Evolutionary conservation across 2,113 vertebrate species (phyloP).

Genomic region (Lasiurus cinereus): DNA sequence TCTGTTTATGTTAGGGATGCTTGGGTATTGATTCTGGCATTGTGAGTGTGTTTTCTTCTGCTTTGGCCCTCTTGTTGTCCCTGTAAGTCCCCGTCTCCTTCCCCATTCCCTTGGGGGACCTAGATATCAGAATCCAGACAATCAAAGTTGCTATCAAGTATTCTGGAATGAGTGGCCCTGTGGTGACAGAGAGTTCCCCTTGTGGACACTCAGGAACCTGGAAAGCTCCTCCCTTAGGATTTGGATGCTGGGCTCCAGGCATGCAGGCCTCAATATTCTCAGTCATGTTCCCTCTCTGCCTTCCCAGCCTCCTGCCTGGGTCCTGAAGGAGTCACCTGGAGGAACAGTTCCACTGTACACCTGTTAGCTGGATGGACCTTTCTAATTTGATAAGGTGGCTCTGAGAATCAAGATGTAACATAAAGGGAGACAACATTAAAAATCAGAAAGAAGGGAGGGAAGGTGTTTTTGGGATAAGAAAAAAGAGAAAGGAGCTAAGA

Average conservation of each 20-base stretch:
- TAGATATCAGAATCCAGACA: neutral
- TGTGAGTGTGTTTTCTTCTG: neutral
- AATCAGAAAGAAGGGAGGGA: neutral
- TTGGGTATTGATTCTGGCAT: neutral
- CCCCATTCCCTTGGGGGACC: neutral
- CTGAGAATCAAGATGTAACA: neutral
- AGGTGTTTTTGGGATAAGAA: neutral
- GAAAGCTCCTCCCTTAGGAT: neutral
- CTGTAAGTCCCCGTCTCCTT: neutral
- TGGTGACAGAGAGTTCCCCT: neutral
- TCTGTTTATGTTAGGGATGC: neutral
- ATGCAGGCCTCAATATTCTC: neutral
- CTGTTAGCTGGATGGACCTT: neutral
- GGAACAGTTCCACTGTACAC: neutral
- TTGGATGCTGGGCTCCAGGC: neutral
- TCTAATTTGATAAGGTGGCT: neutral
- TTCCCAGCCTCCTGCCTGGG: neutral
- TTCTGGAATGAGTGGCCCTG: neutral
- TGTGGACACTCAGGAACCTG: neutral
- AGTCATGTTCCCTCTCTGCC: neutral
- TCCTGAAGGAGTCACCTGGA: neutral
- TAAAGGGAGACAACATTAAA: neutral
- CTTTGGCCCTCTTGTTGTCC: neutral
- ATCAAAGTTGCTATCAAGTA: neutral
- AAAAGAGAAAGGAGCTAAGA: neutral